A percentile compares a stretch with the other conserved stretches of the same genome.
Conservation (phyloP, 2,888 invertebrate species). For the Nipponacmea schrenckii region DNA sequence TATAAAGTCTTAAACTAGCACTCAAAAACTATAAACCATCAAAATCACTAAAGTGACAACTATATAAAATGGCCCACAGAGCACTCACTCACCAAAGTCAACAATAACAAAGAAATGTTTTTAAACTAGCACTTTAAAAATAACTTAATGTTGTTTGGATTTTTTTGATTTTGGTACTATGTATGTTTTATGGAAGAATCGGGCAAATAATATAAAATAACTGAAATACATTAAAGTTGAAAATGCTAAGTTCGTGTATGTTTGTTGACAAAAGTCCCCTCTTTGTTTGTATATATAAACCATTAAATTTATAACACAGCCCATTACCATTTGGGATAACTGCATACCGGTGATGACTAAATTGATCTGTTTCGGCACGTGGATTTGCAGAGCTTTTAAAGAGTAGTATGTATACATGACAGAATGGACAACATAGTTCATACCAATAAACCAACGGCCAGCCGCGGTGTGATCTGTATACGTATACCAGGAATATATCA, state of each 20-base stretch:
- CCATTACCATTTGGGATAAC: constrained; percentile 92
- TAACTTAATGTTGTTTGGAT: too few species aligned
- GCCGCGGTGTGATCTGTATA: constrained; percentile 63
- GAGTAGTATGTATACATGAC: constrained; percentile 71
- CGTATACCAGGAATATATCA: constrained; percentile 70
- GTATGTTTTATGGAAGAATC: constrained; percentile 67
- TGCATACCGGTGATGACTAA: constrained; percentile 92
- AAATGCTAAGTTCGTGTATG: constrained; percentile 67
- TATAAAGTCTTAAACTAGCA: too few species aligned
- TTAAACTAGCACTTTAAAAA: too few species aligned
- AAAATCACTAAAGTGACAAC: too few species aligned
- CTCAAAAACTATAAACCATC: too few species aligned
- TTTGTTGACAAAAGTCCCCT: constrained; percentile 67
- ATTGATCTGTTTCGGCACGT: constrained; percentile 76
- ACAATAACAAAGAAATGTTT: too few species aligned
- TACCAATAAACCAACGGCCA: constrained; percentile 68
- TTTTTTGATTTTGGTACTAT: too few species aligned
- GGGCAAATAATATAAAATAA: constrained; percentile 66
- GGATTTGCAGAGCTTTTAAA: constrained; percentile 66
- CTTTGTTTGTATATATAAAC: constrained; percentile 70
- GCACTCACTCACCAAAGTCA: too few species aligned
- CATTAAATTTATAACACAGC: constrained; percentile 90
- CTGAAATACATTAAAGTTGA: constrained; percentile 66
- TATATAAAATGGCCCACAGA: too few species aligned
- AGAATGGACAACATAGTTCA: constrained; percentile 71